A percentile compares a stretch with the other conserved stretches of the same genome.
Evolutionary conservation across 2,113 vertebrate species (phyloP).

Genomic region (Passer montanus): DNA sequence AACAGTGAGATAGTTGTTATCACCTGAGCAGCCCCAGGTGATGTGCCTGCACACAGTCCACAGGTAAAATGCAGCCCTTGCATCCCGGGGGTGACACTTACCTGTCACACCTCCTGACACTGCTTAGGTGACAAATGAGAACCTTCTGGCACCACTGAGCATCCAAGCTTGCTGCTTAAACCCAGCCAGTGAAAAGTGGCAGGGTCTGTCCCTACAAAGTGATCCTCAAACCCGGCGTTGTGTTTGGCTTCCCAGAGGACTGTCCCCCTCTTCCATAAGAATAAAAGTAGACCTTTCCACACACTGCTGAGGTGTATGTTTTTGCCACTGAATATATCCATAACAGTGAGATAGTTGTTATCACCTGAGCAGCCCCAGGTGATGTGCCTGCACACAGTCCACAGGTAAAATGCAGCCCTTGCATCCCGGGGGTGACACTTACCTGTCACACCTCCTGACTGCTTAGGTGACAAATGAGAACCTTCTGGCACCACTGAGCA

Average conservation of each 20-base stretch:
- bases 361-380: not conserved
- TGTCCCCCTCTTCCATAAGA: not conserved
- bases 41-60: not conserved
- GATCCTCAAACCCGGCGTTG: rapidly evolving
- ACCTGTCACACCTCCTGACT: not conserved
- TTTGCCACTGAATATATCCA: not conserved
- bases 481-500: not conserved
- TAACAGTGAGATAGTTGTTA: not conserved
- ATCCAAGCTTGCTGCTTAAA: not conserved
- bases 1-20: not conserved
- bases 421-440: not conserved
- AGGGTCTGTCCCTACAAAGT: not conserved
- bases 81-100: not conserved
- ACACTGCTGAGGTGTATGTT: not conserved
- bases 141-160: not conserved
- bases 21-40: not conserved
- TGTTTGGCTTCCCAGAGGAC: not conserved
- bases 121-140: not conserved
- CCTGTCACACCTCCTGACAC: not conserved
- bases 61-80: not conserved
- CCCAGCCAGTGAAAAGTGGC: not conserved
- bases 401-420: not conserved
- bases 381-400: not conserved
- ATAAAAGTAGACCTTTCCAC: rapidly evolving
- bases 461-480: not conserved